Evolutionary conservation across 1,140 invertebrate genomes (phyloP), one percentile per base, ranked within the genome.

Genomic region (Aphaenogaster floridana): DNA sequence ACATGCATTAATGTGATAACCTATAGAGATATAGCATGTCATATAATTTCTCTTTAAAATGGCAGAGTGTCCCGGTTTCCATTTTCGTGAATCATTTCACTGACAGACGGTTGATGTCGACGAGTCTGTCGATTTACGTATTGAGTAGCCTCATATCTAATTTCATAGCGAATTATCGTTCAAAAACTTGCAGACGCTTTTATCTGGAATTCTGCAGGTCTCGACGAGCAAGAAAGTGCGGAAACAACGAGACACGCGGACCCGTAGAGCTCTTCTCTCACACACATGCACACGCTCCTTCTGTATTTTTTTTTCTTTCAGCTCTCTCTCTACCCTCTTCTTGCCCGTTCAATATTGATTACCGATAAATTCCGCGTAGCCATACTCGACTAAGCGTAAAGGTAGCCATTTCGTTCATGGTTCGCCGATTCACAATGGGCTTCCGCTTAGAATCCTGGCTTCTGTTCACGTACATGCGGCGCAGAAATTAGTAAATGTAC

Each of bases 371-470:
- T 94, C 87, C 92, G 72, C 89, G 87, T 88, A 87, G 77, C 88
- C 69, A 79, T 91, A 90, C 36, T 86, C 88, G 88, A 72, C 86
- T 89, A 92, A 94, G 92, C 92, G 92, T 92, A 93, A 93, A 92
- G 93, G 91, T 92, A 94, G 92, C 90, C 92, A 91, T 92, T 93
- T 89, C 90, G 92, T 93, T 93, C 89, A 92, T 91, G 92, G 91
- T 92, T 93, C 90, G 86, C 52, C 89, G 86, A 87, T 85, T 91
- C 72, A 90, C 92, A 93, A 94, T 93, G 88, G 88, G 88, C 90
- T 93, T 93, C 92, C 93, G 92, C 89, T 89, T 93, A 87, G 89
- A 89, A 90, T 88, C 83, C 88, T 79, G 76, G 68, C 89, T 90
- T 90, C 89, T 87, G 90, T 91, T 91, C 90, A 86, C 87, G 63